phyloP scores from a whole-genome alignment of 2,113 vertebrate species.

The Lepisosteus oculatus region DNA sequence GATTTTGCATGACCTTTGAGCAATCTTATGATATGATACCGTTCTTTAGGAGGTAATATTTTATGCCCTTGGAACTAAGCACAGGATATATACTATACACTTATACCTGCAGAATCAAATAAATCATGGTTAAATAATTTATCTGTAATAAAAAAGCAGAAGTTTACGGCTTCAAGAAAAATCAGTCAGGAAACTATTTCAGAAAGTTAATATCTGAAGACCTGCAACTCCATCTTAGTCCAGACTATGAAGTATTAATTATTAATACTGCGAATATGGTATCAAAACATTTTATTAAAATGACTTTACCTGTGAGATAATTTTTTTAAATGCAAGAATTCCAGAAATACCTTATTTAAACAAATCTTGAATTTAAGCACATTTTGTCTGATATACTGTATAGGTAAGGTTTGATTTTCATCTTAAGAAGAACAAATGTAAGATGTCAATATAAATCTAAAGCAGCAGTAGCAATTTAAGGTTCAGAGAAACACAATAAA shows the following conservation, averaged over 20 bases:
- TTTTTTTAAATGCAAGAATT: too few species aligned
- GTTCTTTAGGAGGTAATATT: background rate
- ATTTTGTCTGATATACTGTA: too few species aligned
- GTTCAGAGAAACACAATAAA: too few species aligned
- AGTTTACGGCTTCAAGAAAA: constrained; percentile 17
- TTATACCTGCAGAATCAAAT: constrained; percentile 22
- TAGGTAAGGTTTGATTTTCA: too few species aligned
- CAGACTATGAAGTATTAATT: constrained; percentile 40
- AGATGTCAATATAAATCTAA: too few species aligned
- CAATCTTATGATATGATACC: constrained; percentile 4
- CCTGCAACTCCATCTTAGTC: background rate
- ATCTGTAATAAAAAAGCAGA: constrained; percentile 41
- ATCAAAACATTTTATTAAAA: too few species aligned
- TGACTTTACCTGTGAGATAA: too few species aligned
- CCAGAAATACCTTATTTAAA: too few species aligned
- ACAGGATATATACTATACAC: constrained; percentile 7
- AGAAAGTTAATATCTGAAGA: constrained; percentile 33
- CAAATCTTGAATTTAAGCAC: too few species aligned
- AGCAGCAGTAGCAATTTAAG: too few species aligned
- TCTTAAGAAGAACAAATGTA: too few species aligned
- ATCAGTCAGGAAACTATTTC: constrained; percentile 16
- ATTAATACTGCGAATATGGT: constrained; percentile 31
- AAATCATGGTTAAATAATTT: constrained; percentile 43
- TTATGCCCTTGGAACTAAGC: background rate
- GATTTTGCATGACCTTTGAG: background rate